Percentiles rank a stretch among this genome's conserved stretches.
These are phyloP conservation scores for Arctopsyche grandis DNA, from an alignment of 1,140 invertebrate species.

Conservation along the genomic window DNA sequence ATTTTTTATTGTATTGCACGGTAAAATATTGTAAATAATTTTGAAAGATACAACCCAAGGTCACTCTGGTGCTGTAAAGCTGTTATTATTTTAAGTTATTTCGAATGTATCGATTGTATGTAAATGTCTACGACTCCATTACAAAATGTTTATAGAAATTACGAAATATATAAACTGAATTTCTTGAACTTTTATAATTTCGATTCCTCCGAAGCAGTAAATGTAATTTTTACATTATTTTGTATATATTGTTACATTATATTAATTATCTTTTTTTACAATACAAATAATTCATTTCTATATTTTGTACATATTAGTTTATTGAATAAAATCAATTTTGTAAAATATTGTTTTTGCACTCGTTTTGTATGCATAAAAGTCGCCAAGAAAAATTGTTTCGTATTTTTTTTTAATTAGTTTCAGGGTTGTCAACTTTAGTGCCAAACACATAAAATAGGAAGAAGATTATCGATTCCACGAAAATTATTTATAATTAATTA, in stretches of 20 bases:
- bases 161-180: not conserved
- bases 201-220: not conserved
- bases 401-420: slow-evolving; percentile 15
- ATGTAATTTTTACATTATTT: not conserved
- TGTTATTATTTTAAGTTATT: slow-evolving; percentile 11
- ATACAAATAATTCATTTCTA: not conserved
- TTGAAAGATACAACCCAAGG: not conserved
- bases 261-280: not conserved
- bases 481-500: not conserved
- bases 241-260: slow-evolving; percentile 12
- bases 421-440: slow-evolving; percentile 17
- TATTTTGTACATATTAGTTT: not conserved
- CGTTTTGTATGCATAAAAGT: slow-evolving; percentile 48
- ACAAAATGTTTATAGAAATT: not conserved
- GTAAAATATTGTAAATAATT: not conserved
- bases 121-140: not conserved
- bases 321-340: not conserved
- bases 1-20: slow-evolving; percentile 7
- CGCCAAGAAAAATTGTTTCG: not conserved
- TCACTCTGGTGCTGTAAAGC: slow-evolving; percentile 16
- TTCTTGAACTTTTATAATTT: not conserved
- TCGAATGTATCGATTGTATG: not conserved
- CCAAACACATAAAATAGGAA: slow-evolving; percentile 17
- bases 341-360: slow-evolving; percentile 37
- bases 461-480: not conserved